Percentiles rank a stretch among this genome's conserved stretches.
Evolutionary conservation across 1,140 invertebrate species (phyloP).

Genomic region (Cydia fagiglandana): DNA sequence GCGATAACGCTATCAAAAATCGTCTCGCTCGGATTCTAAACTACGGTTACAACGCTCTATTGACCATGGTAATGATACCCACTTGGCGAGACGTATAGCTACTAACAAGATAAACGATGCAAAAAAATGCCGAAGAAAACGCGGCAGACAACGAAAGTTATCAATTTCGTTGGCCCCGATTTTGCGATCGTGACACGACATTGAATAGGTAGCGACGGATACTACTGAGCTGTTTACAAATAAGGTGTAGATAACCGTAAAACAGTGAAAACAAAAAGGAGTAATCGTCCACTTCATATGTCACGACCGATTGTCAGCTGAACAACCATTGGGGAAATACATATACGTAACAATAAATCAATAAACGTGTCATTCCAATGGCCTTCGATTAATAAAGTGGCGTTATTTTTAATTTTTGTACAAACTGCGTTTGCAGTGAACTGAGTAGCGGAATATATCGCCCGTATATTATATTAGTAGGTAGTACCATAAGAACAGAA

Average conservation of each 20-base stretch:
- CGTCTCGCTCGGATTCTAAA: conserved; percentile 19
- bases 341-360: conserved; percentile 12
- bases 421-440: neutral
- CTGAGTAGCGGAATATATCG: neutral
- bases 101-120: conserved; percentile 21
- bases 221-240: conserved; percentile 45
- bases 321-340: neutral
- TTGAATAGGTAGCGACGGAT: conserved; percentile 31
- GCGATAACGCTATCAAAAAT: conserved; percentile 23
- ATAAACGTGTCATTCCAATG: conserved; percentile 12
- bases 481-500: neutral
- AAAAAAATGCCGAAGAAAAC: conserved; percentile 39
- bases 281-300: neutral
- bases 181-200: conserved; percentile 40
- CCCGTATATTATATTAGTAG: neutral
- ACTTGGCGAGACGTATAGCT: conserved; percentile 6
- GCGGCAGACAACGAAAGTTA: conserved; percentile 45
- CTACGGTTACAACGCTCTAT: conserved; percentile 20
- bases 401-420: neutral
- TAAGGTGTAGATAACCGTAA: conserved; percentile 34
- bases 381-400: conserved; percentile 11
- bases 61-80: conserved; percentile 19
- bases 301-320: conserved; percentile 17
- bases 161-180: conserved; percentile 55
- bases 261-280: conserved; percentile 16